A percentile compares a stretch with the other conserved stretches of the same genome.
Evolutionary conservation across 2,113 vertebrate genomes (phyloP).

Genomic region (Montifringilla adamsi): DNA sequence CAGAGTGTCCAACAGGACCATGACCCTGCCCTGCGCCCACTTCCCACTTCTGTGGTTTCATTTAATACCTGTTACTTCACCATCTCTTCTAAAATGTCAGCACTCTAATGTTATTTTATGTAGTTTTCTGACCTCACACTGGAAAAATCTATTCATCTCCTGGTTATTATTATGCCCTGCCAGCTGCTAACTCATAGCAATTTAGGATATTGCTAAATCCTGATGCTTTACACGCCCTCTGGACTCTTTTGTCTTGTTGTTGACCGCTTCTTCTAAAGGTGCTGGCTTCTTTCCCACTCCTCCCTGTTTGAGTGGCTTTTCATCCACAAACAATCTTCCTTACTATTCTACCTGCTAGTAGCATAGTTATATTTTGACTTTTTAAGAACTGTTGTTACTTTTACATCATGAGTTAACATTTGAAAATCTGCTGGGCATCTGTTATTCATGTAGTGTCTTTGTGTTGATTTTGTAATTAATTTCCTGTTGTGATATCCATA

Average conservation of each 20-base stretch:
- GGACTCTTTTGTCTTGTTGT: neutral
- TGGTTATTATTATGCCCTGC: slow-evolving; percentile 15
- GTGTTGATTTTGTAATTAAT: neutral
- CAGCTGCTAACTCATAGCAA: slow-evolving; percentile 9
- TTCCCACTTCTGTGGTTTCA: neutral
- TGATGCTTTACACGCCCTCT: slow-evolving; percentile 17
- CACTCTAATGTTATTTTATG: neutral
- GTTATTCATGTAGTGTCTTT: neutral
- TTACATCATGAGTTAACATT: neutral
- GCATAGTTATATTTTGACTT: neutral
- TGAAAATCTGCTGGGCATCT: neutral
- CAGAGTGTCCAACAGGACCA: neutral
- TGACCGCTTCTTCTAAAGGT: slow-evolving; percentile 9
- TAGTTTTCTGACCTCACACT: slow-evolving; percentile 46
- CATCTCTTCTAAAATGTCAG: neutral
- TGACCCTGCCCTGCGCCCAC: neutral
- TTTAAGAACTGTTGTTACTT: neutral
- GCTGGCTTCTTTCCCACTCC: neutral
- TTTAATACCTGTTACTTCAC: neutral
- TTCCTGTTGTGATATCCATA: neutral
- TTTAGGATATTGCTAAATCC: slow-evolving; percentile 42
- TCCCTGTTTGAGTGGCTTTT: neutral
- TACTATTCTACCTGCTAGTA: neutral
- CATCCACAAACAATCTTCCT: neutral
- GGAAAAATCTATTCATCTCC: slow-evolving; percentile 47